Conservation (phyloP, 1,140 invertebrate species). For the Platorchestia sp. region DNA sequence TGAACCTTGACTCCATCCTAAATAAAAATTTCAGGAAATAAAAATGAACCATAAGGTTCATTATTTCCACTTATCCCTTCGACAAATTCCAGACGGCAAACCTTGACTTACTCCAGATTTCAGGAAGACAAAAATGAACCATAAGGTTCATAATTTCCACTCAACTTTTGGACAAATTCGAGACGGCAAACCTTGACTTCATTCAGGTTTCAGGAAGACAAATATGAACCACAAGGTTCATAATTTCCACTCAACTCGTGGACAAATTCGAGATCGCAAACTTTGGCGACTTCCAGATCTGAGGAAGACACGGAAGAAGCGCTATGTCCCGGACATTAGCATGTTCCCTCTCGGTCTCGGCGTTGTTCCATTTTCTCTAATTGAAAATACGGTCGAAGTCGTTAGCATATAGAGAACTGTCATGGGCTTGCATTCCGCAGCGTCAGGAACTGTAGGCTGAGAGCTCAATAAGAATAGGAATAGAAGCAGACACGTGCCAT, state of each 20-base stretch:
- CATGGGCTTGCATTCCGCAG: background rate
- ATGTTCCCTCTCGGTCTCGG: background rate
- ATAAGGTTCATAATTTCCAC: background rate
- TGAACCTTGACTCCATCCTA: too few relatives aligned
- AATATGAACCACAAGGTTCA: too few relatives aligned
- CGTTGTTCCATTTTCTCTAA: background rate
- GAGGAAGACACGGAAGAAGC: background rate
- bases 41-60: too few relatives aligned
- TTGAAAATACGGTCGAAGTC: background rate
- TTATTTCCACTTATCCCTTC: background rate
- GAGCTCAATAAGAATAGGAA: background rate
- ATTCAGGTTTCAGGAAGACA: too few relatives aligned
- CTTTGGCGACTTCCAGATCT: background rate
- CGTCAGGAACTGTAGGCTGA: background rate
- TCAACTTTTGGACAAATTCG: background rate
- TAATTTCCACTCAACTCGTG: background rate
- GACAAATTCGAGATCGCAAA: background rate
- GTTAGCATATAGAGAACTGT: background rate
- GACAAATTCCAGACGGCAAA: background rate
- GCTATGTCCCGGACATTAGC: background rate
- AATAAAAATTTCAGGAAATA: too few relatives aligned
- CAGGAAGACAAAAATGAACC: background rate
- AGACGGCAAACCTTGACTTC: too few relatives aligned
- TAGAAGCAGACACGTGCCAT: background rate
- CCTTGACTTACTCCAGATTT: background rate